These are phyloP conservation scores for Furcifer pardalis DNA, from an alignment of 2,797 vertebrate genomes.

Conservation along the genomic window DNA sequence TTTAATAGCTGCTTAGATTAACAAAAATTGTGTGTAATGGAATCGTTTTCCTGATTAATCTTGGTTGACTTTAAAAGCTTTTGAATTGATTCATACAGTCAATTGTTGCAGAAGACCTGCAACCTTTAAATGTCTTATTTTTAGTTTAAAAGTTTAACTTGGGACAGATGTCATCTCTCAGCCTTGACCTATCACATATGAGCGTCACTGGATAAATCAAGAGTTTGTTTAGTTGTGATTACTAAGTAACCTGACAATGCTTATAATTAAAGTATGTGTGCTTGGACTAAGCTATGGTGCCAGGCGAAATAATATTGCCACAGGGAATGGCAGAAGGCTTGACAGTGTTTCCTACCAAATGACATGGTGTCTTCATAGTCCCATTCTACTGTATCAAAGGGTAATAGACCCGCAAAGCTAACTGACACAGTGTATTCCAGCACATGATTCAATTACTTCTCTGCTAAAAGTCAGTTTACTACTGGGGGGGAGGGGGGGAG, in stretches of 20 bases:
- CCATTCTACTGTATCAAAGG: background rate
- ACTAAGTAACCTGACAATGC: background rate
- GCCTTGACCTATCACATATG: no score
- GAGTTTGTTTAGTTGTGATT: background rate
- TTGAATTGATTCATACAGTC: background rate
- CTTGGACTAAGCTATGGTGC: background rate
- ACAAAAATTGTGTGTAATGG: background rate
- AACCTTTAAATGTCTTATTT: background rate
- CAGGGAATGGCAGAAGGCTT: rapidly evolving
- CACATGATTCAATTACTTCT: background rate
- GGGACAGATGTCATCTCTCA: no score
- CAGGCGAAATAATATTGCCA: rapidly evolving
- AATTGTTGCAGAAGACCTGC: background rate
- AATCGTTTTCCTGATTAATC: background rate
- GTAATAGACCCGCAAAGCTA: background rate
- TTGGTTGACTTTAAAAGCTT: background rate
- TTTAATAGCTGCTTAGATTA: background rate
- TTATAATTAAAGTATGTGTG: background rate
- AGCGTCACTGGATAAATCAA: no score
- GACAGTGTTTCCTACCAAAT: background rate
- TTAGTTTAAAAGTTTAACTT: background rate
- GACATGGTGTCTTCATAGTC: background rate
- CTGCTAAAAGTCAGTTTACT: conserved; percentile 40
- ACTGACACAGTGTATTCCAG: background rate
- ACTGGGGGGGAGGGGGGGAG: background rate